A percentile compares a stretch with the other conserved stretches of the same genome.
phyloP scores from a whole-genome alignment of 2,797 vertebrate species.

The Borostomias antarcticus region DNA sequence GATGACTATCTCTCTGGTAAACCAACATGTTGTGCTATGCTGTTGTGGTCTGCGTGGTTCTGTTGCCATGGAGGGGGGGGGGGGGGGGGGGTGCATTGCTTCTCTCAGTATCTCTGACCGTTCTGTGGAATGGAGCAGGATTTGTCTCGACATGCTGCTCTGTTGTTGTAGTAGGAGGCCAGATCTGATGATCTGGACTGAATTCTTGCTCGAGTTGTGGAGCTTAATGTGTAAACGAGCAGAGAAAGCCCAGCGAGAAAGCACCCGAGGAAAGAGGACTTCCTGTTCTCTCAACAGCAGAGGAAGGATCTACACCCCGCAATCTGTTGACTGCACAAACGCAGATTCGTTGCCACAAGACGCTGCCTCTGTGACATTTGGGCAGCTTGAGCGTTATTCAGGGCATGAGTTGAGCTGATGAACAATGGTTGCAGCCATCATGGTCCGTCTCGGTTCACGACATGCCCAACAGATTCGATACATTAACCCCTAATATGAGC shows the following conservation, averaged over 20 bases:
- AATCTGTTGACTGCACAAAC: too few relatives aligned
- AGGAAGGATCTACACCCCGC: not conserved
- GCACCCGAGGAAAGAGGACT: not conserved
- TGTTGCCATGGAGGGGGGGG: too few relatives aligned
- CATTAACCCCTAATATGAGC: not conserved
- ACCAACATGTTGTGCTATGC: not conserved
- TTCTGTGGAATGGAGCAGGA: not conserved
- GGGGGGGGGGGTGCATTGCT: too few relatives aligned
- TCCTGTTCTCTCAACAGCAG: not conserved
- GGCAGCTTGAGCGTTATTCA: not conserved
- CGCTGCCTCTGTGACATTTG: not conserved
- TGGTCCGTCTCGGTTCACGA: too few relatives aligned
- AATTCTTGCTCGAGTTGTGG: not conserved
- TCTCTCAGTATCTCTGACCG: too few relatives aligned
- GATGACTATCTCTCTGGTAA: conserved; percentile 7
- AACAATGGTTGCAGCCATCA: too few relatives aligned
- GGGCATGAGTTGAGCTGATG: too few relatives aligned
- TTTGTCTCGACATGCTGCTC: not conserved
- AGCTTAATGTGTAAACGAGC: not conserved
- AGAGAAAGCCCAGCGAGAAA: not conserved
- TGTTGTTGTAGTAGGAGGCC: too few relatives aligned
- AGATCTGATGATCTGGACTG: too few relatives aligned
- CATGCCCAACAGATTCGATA: too few relatives aligned
- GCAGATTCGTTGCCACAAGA: not conserved
- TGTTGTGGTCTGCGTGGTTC: not conserved